Percentiles rank a stretch among this genome's conserved stretches.
phyloP scores from a whole-genome alignment of 2,888 invertebrate genomes.

The Chironomus tentans region DNA sequence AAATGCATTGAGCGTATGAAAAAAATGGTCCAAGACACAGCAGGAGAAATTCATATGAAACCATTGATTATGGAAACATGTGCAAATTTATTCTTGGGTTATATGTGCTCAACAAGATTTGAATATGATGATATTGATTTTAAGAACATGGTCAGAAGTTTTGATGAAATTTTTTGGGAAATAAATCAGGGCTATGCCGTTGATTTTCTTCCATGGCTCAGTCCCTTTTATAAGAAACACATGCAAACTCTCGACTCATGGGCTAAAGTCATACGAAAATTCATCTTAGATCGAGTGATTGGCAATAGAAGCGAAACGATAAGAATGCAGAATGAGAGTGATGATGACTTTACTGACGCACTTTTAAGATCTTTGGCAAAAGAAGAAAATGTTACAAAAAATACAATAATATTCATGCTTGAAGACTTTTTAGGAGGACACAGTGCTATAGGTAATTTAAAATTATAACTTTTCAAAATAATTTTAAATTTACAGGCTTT shows the following conservation, averaged over 20 bases:
- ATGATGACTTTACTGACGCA: conserved; percentile 60
- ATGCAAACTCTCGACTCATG: conserved; percentile 58
- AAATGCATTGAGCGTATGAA: conserved; percentile 52
- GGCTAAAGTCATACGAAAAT: conserved; percentile 60
- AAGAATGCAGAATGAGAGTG: not conserved
- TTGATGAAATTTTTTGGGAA: conserved; percentile 85
- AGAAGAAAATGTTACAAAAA: conserved; percentile 58
- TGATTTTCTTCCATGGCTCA: conserved; percentile 75
- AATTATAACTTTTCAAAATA: not conserved
- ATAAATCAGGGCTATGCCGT: conserved; percentile 83
- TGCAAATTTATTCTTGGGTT: conserved; percentile 76
- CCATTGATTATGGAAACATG: conserved; percentile 62
- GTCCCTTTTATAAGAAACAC: conserved; percentile 61
- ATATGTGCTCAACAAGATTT: conserved; percentile 77
- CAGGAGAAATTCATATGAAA: conserved; percentile 51
- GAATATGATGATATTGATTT: conserved; percentile 61
- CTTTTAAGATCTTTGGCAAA: conserved; percentile 59
- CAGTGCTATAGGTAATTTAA: conserved; percentile 59
- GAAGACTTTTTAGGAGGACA: conserved; percentile 85
- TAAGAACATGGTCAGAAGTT: conserved; percentile 55
- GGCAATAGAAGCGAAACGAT: conserved; percentile 48
- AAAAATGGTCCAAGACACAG: conserved; percentile 35
- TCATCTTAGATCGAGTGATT: conserved; percentile 63
- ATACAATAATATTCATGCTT: conserved; percentile 70
- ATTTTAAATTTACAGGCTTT: not conserved